These are phyloP conservation scores for Strigamia maritima DNA, from an alignment of 2,888 invertebrate genomes.

Conservation along the genomic window DNA sequence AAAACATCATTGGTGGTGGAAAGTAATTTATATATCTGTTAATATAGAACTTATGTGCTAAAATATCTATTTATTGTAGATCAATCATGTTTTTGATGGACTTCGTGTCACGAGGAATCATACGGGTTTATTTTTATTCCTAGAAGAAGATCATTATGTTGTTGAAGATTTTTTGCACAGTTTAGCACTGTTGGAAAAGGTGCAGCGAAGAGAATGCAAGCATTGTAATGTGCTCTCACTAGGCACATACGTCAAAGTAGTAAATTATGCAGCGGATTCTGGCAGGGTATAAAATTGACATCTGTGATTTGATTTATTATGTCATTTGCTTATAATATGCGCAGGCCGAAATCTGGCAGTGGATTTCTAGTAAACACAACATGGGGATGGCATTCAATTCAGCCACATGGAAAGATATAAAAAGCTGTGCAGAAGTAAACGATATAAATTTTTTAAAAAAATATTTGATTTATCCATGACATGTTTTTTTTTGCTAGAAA, in stretches of 20 bases:
- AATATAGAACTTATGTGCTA: neutral
- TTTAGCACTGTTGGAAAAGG: conserved; percentile 72
- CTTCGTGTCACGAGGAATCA: conserved; percentile 78
- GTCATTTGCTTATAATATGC: conserved; percentile 46
- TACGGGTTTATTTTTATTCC: conserved; percentile 78
- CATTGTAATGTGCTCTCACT: conserved; percentile 88
- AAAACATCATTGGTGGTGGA: conserved; percentile 99
- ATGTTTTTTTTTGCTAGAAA: conserved; percentile 51
- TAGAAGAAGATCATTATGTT: conserved; percentile 98
- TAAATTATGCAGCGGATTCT: conserved; percentile 50
- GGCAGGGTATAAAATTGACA: conserved; percentile 46
- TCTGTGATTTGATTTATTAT: neutral
- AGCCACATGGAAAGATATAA: conserved; percentile 78
- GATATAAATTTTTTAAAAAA: conserved; percentile 46
- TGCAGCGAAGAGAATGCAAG: conserved; percentile 73
- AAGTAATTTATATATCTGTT: conserved; percentile 62
- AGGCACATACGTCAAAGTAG: conserved; percentile 90
- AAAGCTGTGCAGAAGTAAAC: conserved; percentile 68
- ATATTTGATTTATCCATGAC: neutral
- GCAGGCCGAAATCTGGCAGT: conserved; percentile 87
- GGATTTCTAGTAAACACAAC: conserved; percentile 97
- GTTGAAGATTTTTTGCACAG: conserved; percentile 92
- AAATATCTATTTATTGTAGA: conserved; percentile 48
- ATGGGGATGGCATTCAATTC: conserved; percentile 97
- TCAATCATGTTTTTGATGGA: conserved; percentile 78